phyloP scores from a whole-genome alignment of 2,113 vertebrate species.

The Rattus norvegicus region GRCr8 NC_086019.1:112808001-112808500 shows the following conservation, averaged over 20 bases:
- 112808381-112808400: conserved; percentile 98
- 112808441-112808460: conserved; percentile 87
- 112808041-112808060: too few relatives aligned
- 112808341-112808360: conserved; percentile 97
- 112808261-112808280: conserved; percentile 80
- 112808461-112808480: conserved; percentile 89
- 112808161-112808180: conserved; percentile 80
- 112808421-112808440: conserved; percentile 83
- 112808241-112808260: conserved; percentile 78
- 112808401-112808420: conserved; percentile 86
- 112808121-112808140: conserved; percentile 76
- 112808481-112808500: conserved; percentile 76
- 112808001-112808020: too few relatives aligned
- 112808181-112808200: conserved; percentile 73
- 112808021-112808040: too few relatives aligned
- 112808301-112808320: conserved; percentile 81
- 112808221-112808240: conserved; percentile 82
- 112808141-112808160: conserved; percentile 75
- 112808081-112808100: conserved; percentile 82
- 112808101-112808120: conserved; percentile 80
- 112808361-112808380: conserved; percentile 98
- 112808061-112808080: conserved; percentile 51
- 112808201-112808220: conserved; percentile 69
- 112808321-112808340: conserved; percentile 83
- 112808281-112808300: conserved; percentile 82